These are phyloP conservation scores for Athene noctua DNA, from an alignment of 2,113 vertebrate species.

Conservation along the genomic window DNA sequence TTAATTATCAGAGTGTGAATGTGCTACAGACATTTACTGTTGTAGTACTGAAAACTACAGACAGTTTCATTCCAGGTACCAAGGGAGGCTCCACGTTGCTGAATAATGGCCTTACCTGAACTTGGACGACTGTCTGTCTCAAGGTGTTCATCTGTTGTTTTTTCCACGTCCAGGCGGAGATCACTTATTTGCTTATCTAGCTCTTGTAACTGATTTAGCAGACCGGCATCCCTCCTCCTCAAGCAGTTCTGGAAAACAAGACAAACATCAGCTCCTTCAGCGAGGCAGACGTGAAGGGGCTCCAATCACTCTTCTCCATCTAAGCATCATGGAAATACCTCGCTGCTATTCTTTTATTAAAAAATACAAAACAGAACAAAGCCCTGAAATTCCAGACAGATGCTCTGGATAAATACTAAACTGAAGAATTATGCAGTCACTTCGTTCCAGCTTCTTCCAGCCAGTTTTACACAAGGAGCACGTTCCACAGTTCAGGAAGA, in stretches of 20 bases:
- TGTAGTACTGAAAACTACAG: not conserved
- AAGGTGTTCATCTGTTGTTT: constrained; percentile 79
- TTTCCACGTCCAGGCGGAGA: constrained; percentile 86
- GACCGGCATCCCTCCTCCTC: constrained; percentile 85
- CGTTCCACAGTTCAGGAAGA: not conserved
- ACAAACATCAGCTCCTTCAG: not conserved
- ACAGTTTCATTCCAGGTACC: not conserved
- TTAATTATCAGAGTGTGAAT: not conserved
- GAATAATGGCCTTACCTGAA: constrained; percentile 80
- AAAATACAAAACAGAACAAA: not conserved
- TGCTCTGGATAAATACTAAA: not conserved
- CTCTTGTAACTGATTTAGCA: constrained; percentile 89
- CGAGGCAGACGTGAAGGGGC: not conserved
- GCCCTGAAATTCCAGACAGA: not conserved
- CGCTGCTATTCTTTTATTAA: not conserved
- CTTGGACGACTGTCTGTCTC: constrained; percentile 94
- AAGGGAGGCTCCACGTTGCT: not conserved
- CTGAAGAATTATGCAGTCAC: not conserved
- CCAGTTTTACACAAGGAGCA: not conserved
- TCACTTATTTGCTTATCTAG: constrained; percentile 93
- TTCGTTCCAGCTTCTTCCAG: not conserved
- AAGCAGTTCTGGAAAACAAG: constrained; percentile 84
- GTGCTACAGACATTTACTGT: not conserved
- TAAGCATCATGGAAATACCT: not conserved
- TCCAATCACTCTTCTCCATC: not conserved